phyloP scores from a whole-genome alignment of 2,113 vertebrate genomes.

The Phalacrocorax brasilianus region DNA sequence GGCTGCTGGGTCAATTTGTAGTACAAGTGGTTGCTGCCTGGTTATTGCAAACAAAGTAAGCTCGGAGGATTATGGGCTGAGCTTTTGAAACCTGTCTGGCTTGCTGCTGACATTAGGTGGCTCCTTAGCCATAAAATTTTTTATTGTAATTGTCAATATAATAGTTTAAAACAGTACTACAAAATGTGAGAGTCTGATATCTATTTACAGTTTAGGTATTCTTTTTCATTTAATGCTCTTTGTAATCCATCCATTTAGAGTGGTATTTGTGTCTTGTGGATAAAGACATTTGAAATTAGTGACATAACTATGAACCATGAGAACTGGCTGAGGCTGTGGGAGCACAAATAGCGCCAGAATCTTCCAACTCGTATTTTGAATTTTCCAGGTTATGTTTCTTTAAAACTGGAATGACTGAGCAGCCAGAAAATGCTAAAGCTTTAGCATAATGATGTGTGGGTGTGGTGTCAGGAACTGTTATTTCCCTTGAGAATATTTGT shows the following conservation, averaged over 20 bases:
- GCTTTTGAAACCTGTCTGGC: neutral
- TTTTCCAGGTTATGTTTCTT: constrained; percentile 28
- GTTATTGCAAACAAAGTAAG: neutral
- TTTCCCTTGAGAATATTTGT: constrained; percentile 66
- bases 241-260: neutral
- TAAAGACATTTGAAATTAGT: neutral
- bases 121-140: neutral
- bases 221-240: neutral
- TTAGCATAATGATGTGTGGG: constrained; percentile 52
- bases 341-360: neutral
- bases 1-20: neutral
- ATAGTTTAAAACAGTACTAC: neutral
- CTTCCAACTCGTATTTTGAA: neutral
- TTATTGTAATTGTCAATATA: neutral
- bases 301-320: neutral
- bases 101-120: neutral
- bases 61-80: neutral
- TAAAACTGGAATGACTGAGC: constrained; percentile 13
- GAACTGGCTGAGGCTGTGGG: neutral
- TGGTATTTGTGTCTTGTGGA: neutral
- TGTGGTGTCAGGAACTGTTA: constrained; percentile 64
- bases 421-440: constrained; percentile 37
- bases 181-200: neutral
- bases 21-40: neutral
- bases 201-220: neutral